Evolutionary conservation across 1,140 invertebrate species (phyloP), one percentile per base, ranked within the genome.

Genomic region (Gryon sp.): DNA sequence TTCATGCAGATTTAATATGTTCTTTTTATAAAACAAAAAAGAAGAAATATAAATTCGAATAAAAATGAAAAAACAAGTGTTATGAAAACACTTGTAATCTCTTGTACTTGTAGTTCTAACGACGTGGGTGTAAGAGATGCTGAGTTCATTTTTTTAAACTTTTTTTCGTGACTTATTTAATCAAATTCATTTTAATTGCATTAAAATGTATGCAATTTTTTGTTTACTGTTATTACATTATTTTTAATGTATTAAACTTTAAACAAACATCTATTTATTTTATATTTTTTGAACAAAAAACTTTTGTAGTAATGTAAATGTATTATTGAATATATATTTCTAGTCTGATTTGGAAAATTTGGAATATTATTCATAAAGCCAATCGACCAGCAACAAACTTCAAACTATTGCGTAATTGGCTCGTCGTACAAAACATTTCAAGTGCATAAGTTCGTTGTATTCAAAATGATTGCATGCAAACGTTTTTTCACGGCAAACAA

Each of bases 361-460:
- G 5, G 11, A 34, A n/a, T n/a, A n/a, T n/a, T n/a, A n/a, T n/a
- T n/a, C n/a, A n/a, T n/a, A n/a, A n/a, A n/a, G n/a, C n/a, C n/a
- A n/a, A n/a, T n/a, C n/a, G n/a, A n/a, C n/a, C 18, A 32, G 46
- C 15, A 22, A 14, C 11, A 43, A 55, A 46, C 15, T 30, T 11
- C 52, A 16, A 15, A 1, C 9, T 2, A 52, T 69, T 69, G 45
- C 53, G 34, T 69, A 69, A 69, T 52, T 52, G 6, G 0, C 32
- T 14, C 26, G 18, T 43, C 66, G 40, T 59, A 14, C 15, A 52
- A 41, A n/a, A n/a, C 41, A 36, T 46, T 34, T 59, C 52, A 50
- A 43, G 32, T 38, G 45, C n/a, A 41, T 0, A 45, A 60, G 53
- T 70, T 70, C 55, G 36, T 52, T 70, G 66, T 36, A 60, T 59